These are phyloP conservation scores for Colostygia pectinataria DNA, from an alignment of 2,888 invertebrate genomes.

Conservation along the genomic window DNA sequence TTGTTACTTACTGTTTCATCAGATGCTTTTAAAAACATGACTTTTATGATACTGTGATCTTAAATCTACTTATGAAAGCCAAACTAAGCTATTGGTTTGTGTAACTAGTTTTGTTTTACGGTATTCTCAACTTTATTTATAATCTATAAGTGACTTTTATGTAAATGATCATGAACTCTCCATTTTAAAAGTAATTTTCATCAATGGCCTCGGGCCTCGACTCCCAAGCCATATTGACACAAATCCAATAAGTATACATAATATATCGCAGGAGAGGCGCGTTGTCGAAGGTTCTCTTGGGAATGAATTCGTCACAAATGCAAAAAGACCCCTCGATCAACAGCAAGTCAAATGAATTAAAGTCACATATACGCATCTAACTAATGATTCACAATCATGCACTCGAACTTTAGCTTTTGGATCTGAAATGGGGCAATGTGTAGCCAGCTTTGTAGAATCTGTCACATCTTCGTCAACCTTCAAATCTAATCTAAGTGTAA, in stretches of 20 bases:
- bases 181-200: conserved; percentile 27
- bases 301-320: conserved; percentile 53
- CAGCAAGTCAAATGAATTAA: conserved; percentile 82
- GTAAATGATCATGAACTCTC: conserved; percentile 25
- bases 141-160: conserved; percentile 20
- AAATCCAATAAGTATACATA: conserved; percentile 36
- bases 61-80: conserved; percentile 32
- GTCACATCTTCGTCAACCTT: conserved; percentile 5
- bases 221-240: conserved; percentile 35
- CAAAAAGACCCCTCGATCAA: conserved; percentile 67
- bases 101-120: conserved; percentile 14
- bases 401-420: conserved; percentile 62
- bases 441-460: conserved; percentile 24
- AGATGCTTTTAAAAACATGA: conserved; percentile 21
- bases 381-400: conserved; percentile 47
- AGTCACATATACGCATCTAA: conserved; percentile 48
- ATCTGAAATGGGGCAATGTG: conserved; percentile 22
- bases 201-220: conserved; percentile 27
- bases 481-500: conserved; percentile 13
- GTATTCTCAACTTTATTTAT: conserved; percentile 2
- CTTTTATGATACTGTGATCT: conserved; percentile 21
- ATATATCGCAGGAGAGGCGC: conserved; percentile 42
- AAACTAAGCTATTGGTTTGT: conserved; percentile 26
- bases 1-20: conserved; percentile 31
- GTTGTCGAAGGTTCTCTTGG: conserved; percentile 68